Conservation (phyloP, 1,140 invertebrate genomes). For the Drosophila jambulina region DNA sequence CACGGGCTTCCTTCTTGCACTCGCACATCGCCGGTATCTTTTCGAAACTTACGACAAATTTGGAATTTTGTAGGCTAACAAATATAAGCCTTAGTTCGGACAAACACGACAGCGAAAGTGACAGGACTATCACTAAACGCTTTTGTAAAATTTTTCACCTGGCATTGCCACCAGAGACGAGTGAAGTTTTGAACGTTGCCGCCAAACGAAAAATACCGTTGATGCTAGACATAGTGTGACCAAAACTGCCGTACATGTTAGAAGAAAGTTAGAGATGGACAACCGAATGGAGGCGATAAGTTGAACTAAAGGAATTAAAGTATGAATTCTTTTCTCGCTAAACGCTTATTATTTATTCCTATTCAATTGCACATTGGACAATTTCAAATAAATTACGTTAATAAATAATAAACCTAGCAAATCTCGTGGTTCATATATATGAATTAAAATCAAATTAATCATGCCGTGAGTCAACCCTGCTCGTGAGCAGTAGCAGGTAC, state of each 20-base stretch:
- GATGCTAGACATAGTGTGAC: neutral
- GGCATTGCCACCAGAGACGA: neutral
- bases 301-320: neutral
- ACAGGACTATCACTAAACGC: neutral
- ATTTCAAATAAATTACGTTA: neutral
- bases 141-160: neutral
- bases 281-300: neutral
- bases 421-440: neutral
- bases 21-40: constrained; percentile 25
- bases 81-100: neutral
- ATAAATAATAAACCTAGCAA: neutral
- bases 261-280: constrained; percentile 1
- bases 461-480: neutral
- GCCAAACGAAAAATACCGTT: constrained; percentile 22
- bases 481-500: constrained; percentile 1
- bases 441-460: neutral
- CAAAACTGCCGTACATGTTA: neutral
- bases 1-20: constrained; percentile 85
- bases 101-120: neutral
- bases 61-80: constrained; percentile 13
- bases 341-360: neutral
- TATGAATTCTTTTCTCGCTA: neutral
- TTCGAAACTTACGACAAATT: constrained; percentile 1
- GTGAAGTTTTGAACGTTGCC: neutral
- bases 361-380: no score